A percentile compares a stretch with the other conserved stretches of the same genome.
Conservation (phyloP, 2,113 vertebrate genomes). For the Bos indicus region DNA sequence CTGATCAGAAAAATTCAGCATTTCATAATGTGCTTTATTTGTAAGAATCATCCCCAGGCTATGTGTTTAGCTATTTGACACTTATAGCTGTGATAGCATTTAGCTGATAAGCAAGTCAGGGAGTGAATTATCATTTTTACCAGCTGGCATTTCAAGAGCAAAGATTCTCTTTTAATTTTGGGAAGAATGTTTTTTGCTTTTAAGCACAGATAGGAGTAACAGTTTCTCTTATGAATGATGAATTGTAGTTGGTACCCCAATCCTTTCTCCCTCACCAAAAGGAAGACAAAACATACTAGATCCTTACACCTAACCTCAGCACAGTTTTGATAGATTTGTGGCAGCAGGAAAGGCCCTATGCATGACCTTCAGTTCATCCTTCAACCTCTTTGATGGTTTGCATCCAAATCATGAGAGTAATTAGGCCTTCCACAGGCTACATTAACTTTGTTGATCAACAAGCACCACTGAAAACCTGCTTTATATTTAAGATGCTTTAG, state of each 20-base stretch:
- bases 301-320: not conserved
- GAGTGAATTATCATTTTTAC: slow-evolving; percentile 69
- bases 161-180: slow-evolving; percentile 71
- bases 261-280: not conserved
- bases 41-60: slow-evolving; percentile 62
- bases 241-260: slow-evolving; percentile 26
- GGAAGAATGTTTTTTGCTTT: slow-evolving; percentile 60
- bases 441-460: not conserved
- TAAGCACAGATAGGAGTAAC: slow-evolving; percentile 43
- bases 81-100: slow-evolving; percentile 67
- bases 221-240: slow-evolving; percentile 55
- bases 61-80: slow-evolving; percentile 47
- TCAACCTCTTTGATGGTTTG: not conserved
- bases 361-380: not conserved
- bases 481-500: not conserved
- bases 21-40: slow-evolving; percentile 78
- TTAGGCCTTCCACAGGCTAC: not conserved
- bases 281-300: not conserved
- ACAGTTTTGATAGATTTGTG: not conserved
- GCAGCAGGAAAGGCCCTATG: not conserved
- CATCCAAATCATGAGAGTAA: not conserved
- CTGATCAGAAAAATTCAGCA: slow-evolving; percentile 74
- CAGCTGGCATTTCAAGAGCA: slow-evolving; percentile 65
- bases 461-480: not conserved
- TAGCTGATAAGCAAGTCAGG: slow-evolving; percentile 54